Evolutionary conservation across 2,888 invertebrate genomes (phyloP), one percentile per base, ranked within the genome.

Genomic region (Synanthedon andrenaeformis): DNA sequence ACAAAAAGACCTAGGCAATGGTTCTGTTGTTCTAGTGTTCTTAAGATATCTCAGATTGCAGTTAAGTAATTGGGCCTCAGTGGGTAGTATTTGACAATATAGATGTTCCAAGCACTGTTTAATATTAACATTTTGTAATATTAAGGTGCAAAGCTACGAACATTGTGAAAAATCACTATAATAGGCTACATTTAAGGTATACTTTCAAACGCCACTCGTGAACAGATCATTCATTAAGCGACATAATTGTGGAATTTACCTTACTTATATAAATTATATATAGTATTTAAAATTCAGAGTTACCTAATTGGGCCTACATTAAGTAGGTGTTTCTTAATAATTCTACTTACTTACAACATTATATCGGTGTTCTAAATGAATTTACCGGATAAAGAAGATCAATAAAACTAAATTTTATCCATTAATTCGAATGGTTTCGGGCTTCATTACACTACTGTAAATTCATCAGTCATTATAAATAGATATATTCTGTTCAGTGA

Each of bases 1-100:
- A 35, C 13, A 13, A 42, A 41, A 42, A 51, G 3, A 51, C 42
- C 41, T 35, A 35, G 35, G 35, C 35, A 35, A 35, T 35, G 35
- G 35, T 35, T 35, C 35, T 35, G 35, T 35, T 35, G 35, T 35
- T 35, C 35, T 35, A 35, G 35, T 35, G 35, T 35, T 35, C 35
- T 35, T 35, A 35, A 66, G 64, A 66, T 69, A 70, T 70, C 68
- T 68, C 67, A 64, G 66, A 65, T 68, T 64, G 62, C 65, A 57
- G 41, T 57, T 58, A 58, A 65, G 64, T 65, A 71, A 70, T 66
- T 64, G 59, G 72, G 76, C 79, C 76, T 79, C 77, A 66, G 72
- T 83, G 83, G 81, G 71, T 83, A 84, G 81, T 72, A 79, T 77
- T 23, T 81, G 84, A 85, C 84, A 85, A 83, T 84, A 84, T 83